Conservation (phyloP, 2,888 invertebrate species). For the Rhodophaea formosa region DNA sequence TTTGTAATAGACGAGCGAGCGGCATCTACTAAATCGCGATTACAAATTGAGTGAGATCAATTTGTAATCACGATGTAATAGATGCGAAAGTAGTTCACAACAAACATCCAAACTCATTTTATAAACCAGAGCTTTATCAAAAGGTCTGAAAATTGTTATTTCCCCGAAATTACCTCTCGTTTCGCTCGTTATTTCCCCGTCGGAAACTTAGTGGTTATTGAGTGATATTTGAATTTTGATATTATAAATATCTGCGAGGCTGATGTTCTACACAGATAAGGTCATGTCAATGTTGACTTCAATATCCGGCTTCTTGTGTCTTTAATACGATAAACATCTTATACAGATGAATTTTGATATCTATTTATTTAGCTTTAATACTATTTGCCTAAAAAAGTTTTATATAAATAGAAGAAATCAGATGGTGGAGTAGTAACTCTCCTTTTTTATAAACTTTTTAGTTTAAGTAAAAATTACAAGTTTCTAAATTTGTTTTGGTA, state of each 20-base stretch:
- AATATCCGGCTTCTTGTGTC: constrained; percentile 10
- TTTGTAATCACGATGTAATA: no score
- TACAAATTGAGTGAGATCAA: no score
- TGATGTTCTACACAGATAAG: constrained; percentile 1
- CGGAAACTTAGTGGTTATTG: constrained; percentile 21
- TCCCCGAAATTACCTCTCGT: constrained; percentile 27
- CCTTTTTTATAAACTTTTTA: no score
- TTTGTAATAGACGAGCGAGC: no score
- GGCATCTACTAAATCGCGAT: no score
- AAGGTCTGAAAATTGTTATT: constrained; percentile 27
- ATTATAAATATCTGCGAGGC: constrained; percentile 1
- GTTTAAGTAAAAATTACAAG: no score
- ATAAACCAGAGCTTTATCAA: neutral
- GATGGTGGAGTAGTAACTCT: no score
- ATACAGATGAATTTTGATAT: neutral
- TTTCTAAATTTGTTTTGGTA: no score
- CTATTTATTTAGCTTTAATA: no score
- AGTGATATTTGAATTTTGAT: constrained; percentile 16
- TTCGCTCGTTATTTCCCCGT: constrained; percentile 23
- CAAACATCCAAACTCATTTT: neutral
- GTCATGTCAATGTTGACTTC: neutral
- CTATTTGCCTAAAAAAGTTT: no score
- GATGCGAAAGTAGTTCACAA: neutral
- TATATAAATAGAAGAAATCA: no score
- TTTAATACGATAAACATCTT: neutral